A percentile compares a stretch with the other conserved stretches of the same genome.
Conservation (phyloP, 1,140 invertebrate species). For the Drosophila biarmipes region DNA sequence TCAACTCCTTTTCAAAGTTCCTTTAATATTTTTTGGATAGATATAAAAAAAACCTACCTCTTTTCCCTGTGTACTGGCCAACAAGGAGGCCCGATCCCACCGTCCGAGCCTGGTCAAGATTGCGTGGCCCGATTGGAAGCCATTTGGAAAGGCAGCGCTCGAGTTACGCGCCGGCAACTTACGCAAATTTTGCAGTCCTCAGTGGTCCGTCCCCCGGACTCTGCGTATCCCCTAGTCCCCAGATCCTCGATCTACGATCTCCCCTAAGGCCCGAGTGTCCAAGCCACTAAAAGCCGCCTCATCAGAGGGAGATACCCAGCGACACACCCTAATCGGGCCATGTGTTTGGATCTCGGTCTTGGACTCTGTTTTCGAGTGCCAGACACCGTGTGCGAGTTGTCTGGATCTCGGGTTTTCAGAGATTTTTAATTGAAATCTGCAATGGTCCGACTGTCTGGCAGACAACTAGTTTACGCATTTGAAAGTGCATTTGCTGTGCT, state of each 20-base stretch:
- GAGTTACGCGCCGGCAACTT: constrained; percentile 66
- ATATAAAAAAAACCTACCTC: neutral
- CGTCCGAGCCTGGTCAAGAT: constrained; percentile 58
- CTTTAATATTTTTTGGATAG: neutral
- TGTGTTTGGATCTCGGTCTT: constrained; percentile 38
- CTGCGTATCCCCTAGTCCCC: constrained; percentile 11
- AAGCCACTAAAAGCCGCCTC: constrained; percentile 32
- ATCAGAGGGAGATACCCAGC: constrained; percentile 59
- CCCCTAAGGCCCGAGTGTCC: constrained; percentile 36
- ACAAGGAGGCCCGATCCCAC: constrained; percentile 27
- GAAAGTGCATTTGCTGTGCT: constrained; percentile 54
- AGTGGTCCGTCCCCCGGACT: constrained; percentile 7
- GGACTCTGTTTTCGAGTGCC: constrained; percentile 5
- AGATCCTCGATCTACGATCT: constrained; percentile 37
- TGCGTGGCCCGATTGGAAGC: constrained; percentile 68
- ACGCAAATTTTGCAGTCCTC: constrained; percentile 67
- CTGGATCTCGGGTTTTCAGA: constrained; percentile 26
- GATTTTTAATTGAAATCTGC: constrained; percentile 75
- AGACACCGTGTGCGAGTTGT: constrained; percentile 8
- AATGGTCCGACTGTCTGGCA: constrained; percentile 41
- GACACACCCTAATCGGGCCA: constrained; percentile 72
- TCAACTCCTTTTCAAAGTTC: neutral
- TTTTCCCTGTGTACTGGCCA: constrained; percentile 1
- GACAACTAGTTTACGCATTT: constrained; percentile 79
- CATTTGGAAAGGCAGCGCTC: constrained; percentile 75